Base-by-base conservation (phyloP, 2,888 invertebrate species). In the Sabellastarte sp. region DNA sequence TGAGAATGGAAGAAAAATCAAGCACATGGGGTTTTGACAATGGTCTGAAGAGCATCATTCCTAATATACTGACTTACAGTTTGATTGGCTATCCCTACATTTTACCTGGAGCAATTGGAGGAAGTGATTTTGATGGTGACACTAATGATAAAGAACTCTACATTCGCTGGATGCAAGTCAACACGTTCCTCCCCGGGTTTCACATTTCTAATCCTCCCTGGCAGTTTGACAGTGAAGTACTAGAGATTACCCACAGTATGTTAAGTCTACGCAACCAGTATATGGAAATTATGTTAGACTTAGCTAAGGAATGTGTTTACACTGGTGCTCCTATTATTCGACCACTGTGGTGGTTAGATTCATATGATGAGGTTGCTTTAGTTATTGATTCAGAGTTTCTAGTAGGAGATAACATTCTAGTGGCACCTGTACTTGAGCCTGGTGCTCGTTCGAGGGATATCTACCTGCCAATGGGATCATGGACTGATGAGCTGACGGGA, bases 41-140 rank as follows among this genome's bases (percentile, higher is more conserved):
- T 79, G 93, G 92, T 0, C 84, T 93, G 0, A 84, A 88, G 67
- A 88, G 89, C 10, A 89, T 96, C 0, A 91, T 96, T 73, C 93
- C 95, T 5, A 92, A 93, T 0, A 90, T 93, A 63, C 84, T 83
- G 50, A 77, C 77, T 0, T 72, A 80, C 30, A 79, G 82, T 29
- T 88, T 95, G 29, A 91, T 95, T 72, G 97, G 97, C 0, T 96
- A 92, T 81, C 88, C 90, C 0, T 95, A 95, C 75, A 88, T 95
- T 55, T 89, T 96, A 86, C 93, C 95, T 0, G 95, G 96, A 0
- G 91, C 95, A 2, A 93, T 97, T 0, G 97, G 97, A 0, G 97
- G 80, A 1, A 93, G 94, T 63, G 83, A 80, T 24, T 65, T 73
- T 51, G 26, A 57, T 15, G 32, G 50, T 24, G 30, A n/a, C 2